A percentile compares a stretch with the other conserved stretches of the same genome.
These are phyloP conservation scores for Cartodere bifasciata DNA, from an alignment of 2,888 invertebrate species.

Conservation along the genomic window DNA sequence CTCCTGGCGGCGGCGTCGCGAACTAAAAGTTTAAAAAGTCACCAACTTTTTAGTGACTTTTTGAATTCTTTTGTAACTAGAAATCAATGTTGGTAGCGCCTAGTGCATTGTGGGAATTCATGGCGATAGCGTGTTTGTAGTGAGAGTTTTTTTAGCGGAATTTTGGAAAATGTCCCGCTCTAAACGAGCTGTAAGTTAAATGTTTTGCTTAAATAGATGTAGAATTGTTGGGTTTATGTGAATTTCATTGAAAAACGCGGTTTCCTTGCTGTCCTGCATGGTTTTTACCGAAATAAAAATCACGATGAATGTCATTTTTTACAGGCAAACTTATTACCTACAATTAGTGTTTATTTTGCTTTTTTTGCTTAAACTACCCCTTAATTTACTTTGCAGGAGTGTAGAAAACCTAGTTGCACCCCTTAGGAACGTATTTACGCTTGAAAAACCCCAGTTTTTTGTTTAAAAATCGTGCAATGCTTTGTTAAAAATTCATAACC, in stretches of 20 bases:
- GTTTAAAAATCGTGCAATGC: conserved; percentile 17
- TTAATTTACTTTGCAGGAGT: conserved; percentile 13
- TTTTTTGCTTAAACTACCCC: conserved; percentile 18
- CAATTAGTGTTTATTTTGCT: conserved; percentile 27
- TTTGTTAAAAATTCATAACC: conserved; percentile 38
- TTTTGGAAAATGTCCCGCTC: conserved; percentile 33
- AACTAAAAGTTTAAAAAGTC: conserved; percentile 27
- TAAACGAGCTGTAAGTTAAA: conserved; percentile 33
- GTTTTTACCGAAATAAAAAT: conserved; percentile 25
- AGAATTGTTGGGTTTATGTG: conserved; percentile 15
- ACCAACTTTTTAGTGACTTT: conserved; percentile 34
- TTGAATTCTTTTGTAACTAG: conserved; percentile 33
- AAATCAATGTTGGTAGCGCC: conserved; percentile 36
- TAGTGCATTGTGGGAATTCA: conserved; percentile 30
- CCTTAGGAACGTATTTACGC: too few relatives aligned
- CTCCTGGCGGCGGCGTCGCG: conserved; percentile 14
- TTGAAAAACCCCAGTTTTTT: too few relatives aligned
- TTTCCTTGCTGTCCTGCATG: conserved; percentile 24
- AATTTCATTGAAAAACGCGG: conserved; percentile 9
- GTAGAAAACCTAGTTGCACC: background rate
- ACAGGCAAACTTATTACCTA: conserved; percentile 19
- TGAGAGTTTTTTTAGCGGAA: conserved; percentile 8
- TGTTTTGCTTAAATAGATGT: conserved; percentile 16
- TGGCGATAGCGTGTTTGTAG: conserved; percentile 29
- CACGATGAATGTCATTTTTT: conserved; percentile 34